A percentile compares a stretch with the other conserved stretches of the same genome.
phyloP scores from a whole-genome alignment of 2,113 vertebrate species.

The Bujurquina vittata region DNA sequence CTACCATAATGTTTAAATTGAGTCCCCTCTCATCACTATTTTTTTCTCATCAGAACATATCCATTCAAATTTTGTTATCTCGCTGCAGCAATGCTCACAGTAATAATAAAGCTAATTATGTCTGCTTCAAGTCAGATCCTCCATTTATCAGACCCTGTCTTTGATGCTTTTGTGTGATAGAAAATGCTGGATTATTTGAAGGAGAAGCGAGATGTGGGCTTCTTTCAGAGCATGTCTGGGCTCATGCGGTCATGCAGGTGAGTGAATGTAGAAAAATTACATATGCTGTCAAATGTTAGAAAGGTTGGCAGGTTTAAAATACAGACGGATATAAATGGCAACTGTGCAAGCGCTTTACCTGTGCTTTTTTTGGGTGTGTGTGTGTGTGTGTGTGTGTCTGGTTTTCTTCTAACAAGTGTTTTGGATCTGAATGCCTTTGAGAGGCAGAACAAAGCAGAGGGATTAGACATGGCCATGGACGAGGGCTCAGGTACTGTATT shows the following conservation, averaged over 20 bases:
- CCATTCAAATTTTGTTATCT: neutral
- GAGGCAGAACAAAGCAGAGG: slow-evolving; percentile 97
- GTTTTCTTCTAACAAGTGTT: slow-evolving; percentile 79
- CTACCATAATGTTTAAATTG: neutral
- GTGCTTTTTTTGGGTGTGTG: slow-evolving; percentile 5
- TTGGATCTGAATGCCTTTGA: slow-evolving; percentile 96
- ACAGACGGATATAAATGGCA: neutral
- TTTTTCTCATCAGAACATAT: neutral
- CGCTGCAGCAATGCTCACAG: neutral
- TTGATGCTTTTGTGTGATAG: slow-evolving; percentile 77
- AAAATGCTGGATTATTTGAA: slow-evolving; percentile 97
- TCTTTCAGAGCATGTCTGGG: slow-evolving; percentile 92
- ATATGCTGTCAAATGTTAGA: slow-evolving; percentile 1
- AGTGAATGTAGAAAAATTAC: slow-evolving; percentile 22
- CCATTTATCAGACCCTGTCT: slow-evolving; percentile 9
- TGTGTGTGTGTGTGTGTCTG: neutral
- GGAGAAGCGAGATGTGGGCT: slow-evolving; percentile 91
- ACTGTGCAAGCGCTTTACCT: neutral
- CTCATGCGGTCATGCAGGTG: slow-evolving; percentile 96
- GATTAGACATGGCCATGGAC: slow-evolving; percentile 92
- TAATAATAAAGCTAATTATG: slow-evolving; percentile 4
- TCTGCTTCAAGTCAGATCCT: neutral
- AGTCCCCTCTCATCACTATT: neutral
- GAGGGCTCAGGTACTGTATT: slow-evolving; percentile 90
- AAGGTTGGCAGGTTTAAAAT: neutral